phyloP scores from a whole-genome alignment of 2,888 invertebrate species.

The Apotomis betuletana region DNA sequence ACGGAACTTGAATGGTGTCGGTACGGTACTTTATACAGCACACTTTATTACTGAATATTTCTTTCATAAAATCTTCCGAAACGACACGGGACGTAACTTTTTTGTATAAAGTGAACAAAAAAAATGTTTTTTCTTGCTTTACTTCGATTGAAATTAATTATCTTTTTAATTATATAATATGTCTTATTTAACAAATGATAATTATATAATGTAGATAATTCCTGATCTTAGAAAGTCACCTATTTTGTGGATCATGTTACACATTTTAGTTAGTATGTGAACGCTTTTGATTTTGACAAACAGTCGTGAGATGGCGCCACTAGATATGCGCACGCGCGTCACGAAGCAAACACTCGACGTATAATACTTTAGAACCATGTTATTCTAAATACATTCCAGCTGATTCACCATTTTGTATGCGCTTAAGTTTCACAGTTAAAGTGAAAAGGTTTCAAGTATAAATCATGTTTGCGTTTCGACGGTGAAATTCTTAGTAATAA shows the following conservation, averaged over 20 bases:
- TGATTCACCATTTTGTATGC: not conserved
- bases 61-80: no score
- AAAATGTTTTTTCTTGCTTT: no score
- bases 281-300: conserved; percentile 65
- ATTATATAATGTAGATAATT: no score
- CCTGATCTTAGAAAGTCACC: conserved; percentile 54
- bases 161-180: no score
- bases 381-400: not conserved
- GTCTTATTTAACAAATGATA: no score
- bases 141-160: no score
- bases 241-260: conserved; percentile 53
- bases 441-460: conserved; percentile 8
- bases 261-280: conserved; percentile 43
- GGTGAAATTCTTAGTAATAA: conserved; percentile 46
- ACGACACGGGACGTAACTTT: no score
- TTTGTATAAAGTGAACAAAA: no score
- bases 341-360: conserved; percentile 51
- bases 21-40: not conserved
- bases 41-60: not conserved
- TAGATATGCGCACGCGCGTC: conserved; percentile 59
- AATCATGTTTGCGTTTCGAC: conserved; percentile 31
- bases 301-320: conserved; percentile 71
- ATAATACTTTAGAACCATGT: conserved; percentile 3
- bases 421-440: not conserved
- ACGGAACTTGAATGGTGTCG: conserved; percentile 60